Evolutionary conservation across 2,888 invertebrate genomes (phyloP), one percentile per base, ranked within the genome.

Genomic region (Toxonevra muliebris): DNA sequence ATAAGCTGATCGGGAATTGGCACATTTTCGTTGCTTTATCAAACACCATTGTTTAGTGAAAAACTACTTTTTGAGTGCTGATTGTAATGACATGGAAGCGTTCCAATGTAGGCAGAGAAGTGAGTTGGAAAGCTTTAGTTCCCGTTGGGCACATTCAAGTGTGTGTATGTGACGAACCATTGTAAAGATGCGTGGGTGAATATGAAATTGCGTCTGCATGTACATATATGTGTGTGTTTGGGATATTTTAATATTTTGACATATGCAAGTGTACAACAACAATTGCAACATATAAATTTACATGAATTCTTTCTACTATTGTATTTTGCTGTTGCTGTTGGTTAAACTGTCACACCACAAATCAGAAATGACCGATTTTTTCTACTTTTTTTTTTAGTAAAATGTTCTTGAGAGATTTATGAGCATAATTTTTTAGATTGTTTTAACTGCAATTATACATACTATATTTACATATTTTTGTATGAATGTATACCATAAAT

Each of bases 321-420:
- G 13, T 10, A 1, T 48, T 10, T 50, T 19, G 40, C 12, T 50
- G 20, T 60, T 7, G 17, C 20, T 61, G 40, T 15, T 77, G 75
- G 79, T 79, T 80, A 76, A 80, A 76, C 77, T 79, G 76, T 78
- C 77, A 76, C 73, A 79, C 81, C 81, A 79, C 79, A 79, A 80
- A 80, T 79, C 79, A 80, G 76, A 80, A 80, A 80, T 79, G 74
- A 69, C 70, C 71, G 30, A 45, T 50, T 50, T 50, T 64, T 54
- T n/a, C 54, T 54, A 8, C 15, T 54, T 54, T n/a, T 10, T n/a
- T 17, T 15, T 54, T n/a, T 69, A 70, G 65, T 66, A 71, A 74
- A 68, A 41, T 53, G 53, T 66, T 48, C 59, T 53, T 67, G 57
- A 59, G 69, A 80, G 80, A 78, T 78, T 80, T 80, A 79, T 79